phyloP scores from a whole-genome alignment of 2,797 vertebrate species.

The Orientallactaga sibirica region DNA sequence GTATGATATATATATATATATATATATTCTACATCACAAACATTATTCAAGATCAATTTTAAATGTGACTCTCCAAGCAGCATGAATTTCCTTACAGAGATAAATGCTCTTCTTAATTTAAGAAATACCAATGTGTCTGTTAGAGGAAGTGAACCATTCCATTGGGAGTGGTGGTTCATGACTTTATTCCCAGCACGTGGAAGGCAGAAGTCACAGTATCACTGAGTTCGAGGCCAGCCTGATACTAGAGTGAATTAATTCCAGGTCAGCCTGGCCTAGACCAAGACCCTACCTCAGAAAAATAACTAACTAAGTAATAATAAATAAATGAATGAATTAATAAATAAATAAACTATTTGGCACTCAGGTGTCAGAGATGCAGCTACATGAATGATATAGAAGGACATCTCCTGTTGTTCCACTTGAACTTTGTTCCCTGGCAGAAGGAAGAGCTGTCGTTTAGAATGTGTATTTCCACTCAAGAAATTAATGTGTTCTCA shows the following conservation, averaged over 20 bases:
- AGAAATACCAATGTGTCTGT: not conserved
- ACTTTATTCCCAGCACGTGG: too few species aligned
- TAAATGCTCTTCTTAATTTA: constrained; percentile 63
- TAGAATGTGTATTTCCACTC: constrained; percentile 45
- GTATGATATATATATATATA: not conserved
- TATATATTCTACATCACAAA: not conserved
- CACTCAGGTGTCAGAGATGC: constrained; percentile 1
- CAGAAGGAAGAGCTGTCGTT: not conserved
- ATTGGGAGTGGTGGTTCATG: too few species aligned
- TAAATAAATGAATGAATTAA: not conserved
- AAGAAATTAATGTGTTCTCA: constrained; percentile 32
- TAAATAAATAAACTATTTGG: constrained; percentile 19
- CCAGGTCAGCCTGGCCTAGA: too few species aligned
- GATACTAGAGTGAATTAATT: too few species aligned
- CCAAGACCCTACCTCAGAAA: too few species aligned
- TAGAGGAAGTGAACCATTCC: not conserved
- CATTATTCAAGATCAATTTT: constrained; percentile 55
- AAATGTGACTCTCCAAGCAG: constrained; percentile 36
- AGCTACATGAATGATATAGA: constrained; percentile 17
- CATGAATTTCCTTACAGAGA: constrained; percentile 40
- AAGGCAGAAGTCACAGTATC: too few species aligned
- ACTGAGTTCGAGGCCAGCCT: too few species aligned
- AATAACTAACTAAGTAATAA: too few species aligned
- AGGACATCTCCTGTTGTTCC: not conserved
- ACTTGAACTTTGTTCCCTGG: constrained; percentile 39